Percentiles rank a stretch among this genome's conserved stretches.
These are phyloP conservation scores for Dromococcyx pavoninus DNA, from an alignment of 2,797 vertebrate species.

Conservation along the genomic window DNA sequence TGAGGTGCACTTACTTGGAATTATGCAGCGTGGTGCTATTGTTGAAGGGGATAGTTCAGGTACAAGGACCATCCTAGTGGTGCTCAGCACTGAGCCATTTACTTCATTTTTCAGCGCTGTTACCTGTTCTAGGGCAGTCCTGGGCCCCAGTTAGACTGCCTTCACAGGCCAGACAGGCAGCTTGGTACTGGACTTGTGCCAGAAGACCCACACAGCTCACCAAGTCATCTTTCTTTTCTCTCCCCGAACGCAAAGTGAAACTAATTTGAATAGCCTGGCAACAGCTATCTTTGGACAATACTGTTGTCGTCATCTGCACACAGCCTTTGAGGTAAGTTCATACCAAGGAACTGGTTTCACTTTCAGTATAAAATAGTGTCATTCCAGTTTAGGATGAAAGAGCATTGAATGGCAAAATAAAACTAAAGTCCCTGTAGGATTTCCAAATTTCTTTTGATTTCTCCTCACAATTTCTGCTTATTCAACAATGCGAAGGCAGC, in stretches of 20 bases:
- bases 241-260: not conserved
- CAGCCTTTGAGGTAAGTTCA: not conserved
- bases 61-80: not conserved
- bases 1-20: fast-evolving
- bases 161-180: not conserved
- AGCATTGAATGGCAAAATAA: not conserved
- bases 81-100: not conserved
- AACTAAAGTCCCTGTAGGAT: not conserved
- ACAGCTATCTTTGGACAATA: not conserved
- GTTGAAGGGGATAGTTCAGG: not conserved
- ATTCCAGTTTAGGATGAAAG: not conserved
- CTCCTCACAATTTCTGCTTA: not conserved
- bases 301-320: not conserved
- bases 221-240: not conserved
- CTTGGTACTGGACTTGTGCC: not conserved
- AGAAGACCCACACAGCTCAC: not conserved
- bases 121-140: not conserved
- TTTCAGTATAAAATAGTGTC: not conserved
- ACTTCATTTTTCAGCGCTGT: not conserved
- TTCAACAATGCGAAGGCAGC: not conserved
- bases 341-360: not conserved
- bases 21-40: too few species aligned
- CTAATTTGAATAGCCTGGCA: not conserved
- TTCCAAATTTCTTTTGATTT: not conserved
- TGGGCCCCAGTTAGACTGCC: not conserved